Conservation (phyloP, 37 sponge, comb jelly and placozoan genomes). For the Lycopodina hypogea region DNA sequence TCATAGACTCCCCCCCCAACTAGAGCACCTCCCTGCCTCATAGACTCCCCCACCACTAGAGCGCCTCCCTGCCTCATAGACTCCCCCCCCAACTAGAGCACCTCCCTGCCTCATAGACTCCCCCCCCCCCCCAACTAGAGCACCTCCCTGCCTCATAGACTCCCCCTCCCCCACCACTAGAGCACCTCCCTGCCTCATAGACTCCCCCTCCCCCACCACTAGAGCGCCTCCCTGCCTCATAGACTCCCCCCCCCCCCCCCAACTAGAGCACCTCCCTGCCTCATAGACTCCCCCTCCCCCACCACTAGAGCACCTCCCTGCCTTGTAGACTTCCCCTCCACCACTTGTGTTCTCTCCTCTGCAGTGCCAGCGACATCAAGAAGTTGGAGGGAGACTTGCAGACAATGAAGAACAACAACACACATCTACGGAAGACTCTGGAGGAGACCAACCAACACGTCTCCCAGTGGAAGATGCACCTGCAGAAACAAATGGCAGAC, state of each 20-base stretch:
- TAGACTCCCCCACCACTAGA: too few species aligned
- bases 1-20: background rate
- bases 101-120: too few species aligned
- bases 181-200: too few species aligned
- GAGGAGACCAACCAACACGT: constrained; percentile 85
- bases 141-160: too few species aligned
- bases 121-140: too few species aligned
- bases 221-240: too few species aligned
- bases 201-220: too few species aligned
- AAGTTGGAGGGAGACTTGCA: constrained; percentile 92
- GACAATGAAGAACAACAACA: constrained; percentile 83
- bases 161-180: too few species aligned
- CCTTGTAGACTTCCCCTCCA: too few species aligned
- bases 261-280: too few species aligned
- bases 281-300: background rate
- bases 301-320: too few species aligned
- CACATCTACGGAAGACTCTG: constrained; percentile 65
- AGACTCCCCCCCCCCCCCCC: background rate
- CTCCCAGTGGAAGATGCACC: constrained; percentile 86
- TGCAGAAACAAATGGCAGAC: constrained; percentile 83
- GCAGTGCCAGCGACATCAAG: constrained; percentile 72
- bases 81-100: background rate
- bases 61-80: background rate
- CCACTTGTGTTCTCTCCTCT: background rate
- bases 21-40: too few species aligned